These are phyloP conservation scores for Scaptomyza flava DNA, from an alignment of 2,888 invertebrate species.

Conservation along the genomic window DNA sequence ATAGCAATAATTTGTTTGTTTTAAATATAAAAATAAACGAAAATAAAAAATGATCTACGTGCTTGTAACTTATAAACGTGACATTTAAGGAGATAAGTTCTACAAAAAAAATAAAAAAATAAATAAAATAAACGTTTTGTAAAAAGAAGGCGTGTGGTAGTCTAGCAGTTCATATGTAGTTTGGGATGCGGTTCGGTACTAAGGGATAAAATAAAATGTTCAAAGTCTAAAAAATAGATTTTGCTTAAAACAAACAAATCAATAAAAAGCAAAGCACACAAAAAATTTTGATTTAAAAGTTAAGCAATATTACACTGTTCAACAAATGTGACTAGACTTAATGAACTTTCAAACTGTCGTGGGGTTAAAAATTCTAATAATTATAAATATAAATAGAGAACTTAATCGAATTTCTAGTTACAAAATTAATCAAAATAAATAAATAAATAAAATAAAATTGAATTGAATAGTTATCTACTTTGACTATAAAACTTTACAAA, in stretches of 20 bases:
- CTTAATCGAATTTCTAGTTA: too few relatives aligned
- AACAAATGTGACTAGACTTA: slow-evolving; percentile 10
- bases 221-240: slow-evolving; percentile 53
- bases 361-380: background rate
- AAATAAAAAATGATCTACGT: slow-evolving; percentile 48
- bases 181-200: slow-evolving; percentile 36
- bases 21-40: slow-evolving; percentile 55
- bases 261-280: slow-evolving; percentile 59
- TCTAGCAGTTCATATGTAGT: slow-evolving; percentile 23
- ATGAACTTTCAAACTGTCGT: background rate
- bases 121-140: too few relatives aligned
- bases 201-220: slow-evolving; percentile 11
- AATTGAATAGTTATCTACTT: too few relatives aligned
- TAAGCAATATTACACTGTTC: slow-evolving; percentile 35
- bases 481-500: background rate
- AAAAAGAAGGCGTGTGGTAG: slow-evolving; percentile 1
- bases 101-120: slow-evolving; percentile 35
- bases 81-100: slow-evolving; percentile 36
- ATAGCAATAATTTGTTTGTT: slow-evolving; percentile 72
- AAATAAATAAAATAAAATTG: too few relatives aligned
- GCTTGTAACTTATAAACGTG: slow-evolving; percentile 50
- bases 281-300: slow-evolving; percentile 35
- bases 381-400: too few relatives aligned
- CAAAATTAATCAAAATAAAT: too few relatives aligned
- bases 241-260: slow-evolving; percentile 81